Evolutionary conservation across 1,140 invertebrate genomes (phyloP), one percentile per base, ranked within the genome.

Genomic region (Cherax destructor): DNA sequence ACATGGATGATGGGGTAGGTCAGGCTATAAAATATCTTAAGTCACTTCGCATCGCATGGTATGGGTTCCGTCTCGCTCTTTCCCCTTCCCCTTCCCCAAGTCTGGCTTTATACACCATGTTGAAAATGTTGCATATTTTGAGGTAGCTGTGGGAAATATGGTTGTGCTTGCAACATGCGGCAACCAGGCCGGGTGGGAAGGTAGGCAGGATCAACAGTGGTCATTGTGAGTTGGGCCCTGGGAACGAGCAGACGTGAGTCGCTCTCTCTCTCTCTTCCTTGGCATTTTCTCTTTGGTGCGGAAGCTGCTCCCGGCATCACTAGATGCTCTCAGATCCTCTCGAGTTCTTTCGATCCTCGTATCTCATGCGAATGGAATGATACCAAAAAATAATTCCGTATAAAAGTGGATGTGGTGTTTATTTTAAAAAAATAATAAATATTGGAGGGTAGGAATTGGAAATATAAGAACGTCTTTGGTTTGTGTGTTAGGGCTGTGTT

Each of bases 131-230:
- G 18, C 18, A 18, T 65, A 18, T 41, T 41, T 61, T 59, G 18
- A 24, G 85, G 56, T 30, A 86, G 74, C 41, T 78, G 74, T 78
- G 30, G 30, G 50, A 24, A 56, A 24, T 76, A 56, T 86, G 84
- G 52, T 5, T 50, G n/a, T 77, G 84, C 69, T 79, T 88, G 86
- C 86, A 88, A 80, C 78, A 80, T 80, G 59, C 78, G 78, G 78
- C 78, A 88, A 88, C 87, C 52, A 30, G 65, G 21, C 41, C 69
- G 87, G 59, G 59, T 52, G 79, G 59, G 78, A 83, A 88, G 87
- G 87, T 88, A 30, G 87, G 87, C 79, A 41, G 79, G 78, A 88
- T 88, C 87, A 88, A 88, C 87, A 88, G 87, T 88, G 87, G 83
- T 88, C 87, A 88, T 88, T 88, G 87, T 88, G 87, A 88, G 87